A percentile compares a stretch with the other conserved stretches of the same genome.
These are phyloP conservation scores for Malachius bipustulatus DNA, from an alignment of 2,888 invertebrate genomes.

Conservation along the genomic window DNA sequence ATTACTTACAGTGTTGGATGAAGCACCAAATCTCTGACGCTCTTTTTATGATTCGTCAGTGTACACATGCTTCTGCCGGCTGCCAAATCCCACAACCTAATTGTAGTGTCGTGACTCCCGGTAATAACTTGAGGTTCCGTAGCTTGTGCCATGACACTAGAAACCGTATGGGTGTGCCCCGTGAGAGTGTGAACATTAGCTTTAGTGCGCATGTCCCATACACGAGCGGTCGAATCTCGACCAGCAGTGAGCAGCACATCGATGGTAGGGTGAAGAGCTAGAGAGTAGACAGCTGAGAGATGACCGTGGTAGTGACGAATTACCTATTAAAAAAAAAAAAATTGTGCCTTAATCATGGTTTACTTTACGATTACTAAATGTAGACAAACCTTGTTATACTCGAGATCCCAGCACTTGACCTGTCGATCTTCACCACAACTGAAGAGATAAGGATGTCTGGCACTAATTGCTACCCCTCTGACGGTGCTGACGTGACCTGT, in stretches of 20 bases:
- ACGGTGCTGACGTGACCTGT: slow-evolving; percentile 99
- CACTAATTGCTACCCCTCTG: slow-evolving; percentile 85
- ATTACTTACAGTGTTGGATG: slow-evolving; percentile 55
- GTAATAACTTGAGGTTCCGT: slow-evolving; percentile 87
- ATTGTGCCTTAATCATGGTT: not conserved
- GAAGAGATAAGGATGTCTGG: slow-evolving; percentile 94
- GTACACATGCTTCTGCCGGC: slow-evolving; percentile 91
- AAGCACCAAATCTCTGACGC: slow-evolving; percentile 64
- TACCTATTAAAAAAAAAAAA: slow-evolving; percentile 43
- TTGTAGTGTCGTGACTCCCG: slow-evolving; percentile 92
- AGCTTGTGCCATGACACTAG: slow-evolving; percentile 85
- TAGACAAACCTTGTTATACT: slow-evolving; percentile 82
- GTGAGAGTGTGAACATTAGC: slow-evolving; percentile 93
- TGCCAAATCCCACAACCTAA: slow-evolving; percentile 94
- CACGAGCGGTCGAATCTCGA: slow-evolving; percentile 88
- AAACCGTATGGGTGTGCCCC: slow-evolving; percentile 96
- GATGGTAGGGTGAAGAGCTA: slow-evolving; percentile 88
- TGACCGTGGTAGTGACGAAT: slow-evolving; percentile 99
- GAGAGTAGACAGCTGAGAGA: slow-evolving; percentile 86
- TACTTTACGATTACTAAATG: slow-evolving; percentile 1
- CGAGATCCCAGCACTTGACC: slow-evolving; percentile 99
- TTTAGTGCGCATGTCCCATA: slow-evolving; percentile 99
- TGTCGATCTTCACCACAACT: slow-evolving; percentile 98
- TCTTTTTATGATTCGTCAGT: slow-evolving; percentile 97
- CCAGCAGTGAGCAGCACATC: slow-evolving; percentile 92